phyloP scores from a whole-genome alignment of 2,888 invertebrate genomes.

The Alloscopus bannaensis region DNA sequence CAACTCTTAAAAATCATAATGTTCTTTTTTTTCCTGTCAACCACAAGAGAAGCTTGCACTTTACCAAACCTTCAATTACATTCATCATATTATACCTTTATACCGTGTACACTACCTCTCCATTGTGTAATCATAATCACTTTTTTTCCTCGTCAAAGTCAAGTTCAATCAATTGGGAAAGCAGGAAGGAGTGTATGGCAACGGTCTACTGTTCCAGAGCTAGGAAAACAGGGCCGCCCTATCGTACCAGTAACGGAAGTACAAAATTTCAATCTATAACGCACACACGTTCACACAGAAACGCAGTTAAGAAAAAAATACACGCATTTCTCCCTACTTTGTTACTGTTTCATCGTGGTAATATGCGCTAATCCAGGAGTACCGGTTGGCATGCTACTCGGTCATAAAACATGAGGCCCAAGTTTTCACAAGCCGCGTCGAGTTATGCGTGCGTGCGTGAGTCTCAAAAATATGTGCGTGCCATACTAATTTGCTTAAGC shows the following conservation, averaged over 20 bases:
- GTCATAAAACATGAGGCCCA: neutral
- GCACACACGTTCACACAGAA: no score
- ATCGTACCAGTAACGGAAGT: no score
- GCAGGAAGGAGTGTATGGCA: neutral
- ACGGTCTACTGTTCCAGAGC: no score
- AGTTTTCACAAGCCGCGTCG: neutral
- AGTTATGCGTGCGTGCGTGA: conserved; percentile 45
- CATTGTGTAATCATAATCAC: conserved; percentile 43
- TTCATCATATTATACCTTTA: conserved; percentile 19
- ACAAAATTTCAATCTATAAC: no score
- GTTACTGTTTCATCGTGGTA: no score
- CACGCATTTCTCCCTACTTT: neutral
- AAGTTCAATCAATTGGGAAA: conserved; percentile 24
- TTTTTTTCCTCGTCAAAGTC: conserved; percentile 29
- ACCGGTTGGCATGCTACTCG: neutral
- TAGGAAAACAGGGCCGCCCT: no score
- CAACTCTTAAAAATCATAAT: no score
- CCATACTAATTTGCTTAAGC: conserved; percentile 52
- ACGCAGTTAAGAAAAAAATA: neutral
- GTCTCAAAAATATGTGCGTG: conserved; percentile 26
- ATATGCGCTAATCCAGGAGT: no score
- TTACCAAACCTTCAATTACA: conserved; percentile 30
- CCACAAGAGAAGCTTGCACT: conserved; percentile 10
- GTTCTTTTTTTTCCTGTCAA: no score
- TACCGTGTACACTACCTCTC: neutral